These are phyloP conservation scores for Agrotis exclamationis DNA, from an alignment of 2,888 invertebrate genomes.

Conservation along the genomic window DNA sequence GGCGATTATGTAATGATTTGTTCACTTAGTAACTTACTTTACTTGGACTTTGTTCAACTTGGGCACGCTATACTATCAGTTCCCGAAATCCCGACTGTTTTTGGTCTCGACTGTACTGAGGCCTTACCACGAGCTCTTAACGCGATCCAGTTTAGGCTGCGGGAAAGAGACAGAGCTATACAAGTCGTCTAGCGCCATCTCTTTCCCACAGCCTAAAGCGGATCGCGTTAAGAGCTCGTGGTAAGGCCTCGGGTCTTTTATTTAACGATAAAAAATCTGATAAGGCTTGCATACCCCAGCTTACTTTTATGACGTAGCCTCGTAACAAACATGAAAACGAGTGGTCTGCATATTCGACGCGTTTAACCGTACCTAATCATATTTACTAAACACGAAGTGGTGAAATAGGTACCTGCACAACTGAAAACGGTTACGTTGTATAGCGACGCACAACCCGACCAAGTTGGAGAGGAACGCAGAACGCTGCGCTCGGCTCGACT, in stretches of 20 bases:
- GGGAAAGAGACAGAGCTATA: too few species aligned
- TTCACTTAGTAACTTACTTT: neutral
- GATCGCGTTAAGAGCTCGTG: too few species aligned
- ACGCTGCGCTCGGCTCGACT: conserved; percentile 77
- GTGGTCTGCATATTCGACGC: conserved; percentile 1
- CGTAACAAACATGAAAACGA: conserved; percentile 2
- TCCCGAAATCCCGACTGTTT: conserved; percentile 3
- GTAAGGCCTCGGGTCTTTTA: too few species aligned
- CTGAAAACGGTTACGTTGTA: conserved; percentile 43
- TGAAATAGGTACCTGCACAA: neutral
- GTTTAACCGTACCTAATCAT: conserved; percentile 32
- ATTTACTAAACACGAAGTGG: conserved; percentile 16
- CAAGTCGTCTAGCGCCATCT: too few species aligned
- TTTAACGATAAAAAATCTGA: conserved; percentile 3
- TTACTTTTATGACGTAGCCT: conserved; percentile 1
- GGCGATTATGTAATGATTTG: conserved; percentile 16
- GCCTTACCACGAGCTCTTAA: too few species aligned
- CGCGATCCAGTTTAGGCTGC: too few species aligned
- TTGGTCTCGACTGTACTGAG: neutral
- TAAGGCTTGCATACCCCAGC: neutral
- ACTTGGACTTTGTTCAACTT: conserved; percentile 4
- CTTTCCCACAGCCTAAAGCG: too few species aligned
- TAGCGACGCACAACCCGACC: conserved; percentile 61
- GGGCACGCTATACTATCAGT: neutral
- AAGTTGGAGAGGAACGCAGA: conserved; percentile 72